Percentiles rank a stretch among this genome's conserved stretches.
These are phyloP conservation scores for Linepithema humile DNA, from an alignment of 1,140 invertebrate species.

Conservation along the genomic window DNA sequence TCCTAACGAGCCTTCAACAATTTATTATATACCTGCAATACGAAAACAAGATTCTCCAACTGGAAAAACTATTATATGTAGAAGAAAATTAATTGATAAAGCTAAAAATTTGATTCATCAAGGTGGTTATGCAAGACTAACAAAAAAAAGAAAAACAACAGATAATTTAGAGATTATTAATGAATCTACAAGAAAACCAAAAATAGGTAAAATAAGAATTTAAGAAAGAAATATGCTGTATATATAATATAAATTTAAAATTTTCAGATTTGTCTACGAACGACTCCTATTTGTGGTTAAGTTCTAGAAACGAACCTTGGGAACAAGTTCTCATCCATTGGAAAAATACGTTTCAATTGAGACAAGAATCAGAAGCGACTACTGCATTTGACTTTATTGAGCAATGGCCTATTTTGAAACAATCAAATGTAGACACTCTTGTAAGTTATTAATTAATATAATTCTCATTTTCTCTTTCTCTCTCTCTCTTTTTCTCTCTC, in stretches of 20 bases:
- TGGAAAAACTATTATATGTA: neutral
- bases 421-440: neutral
- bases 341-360: neutral
- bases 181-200: neutral
- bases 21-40: neutral
- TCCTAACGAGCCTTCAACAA: neutral
- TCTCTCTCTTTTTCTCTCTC: neutral
- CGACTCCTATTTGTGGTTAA: slow-evolving; percentile 1
- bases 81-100: neutral
- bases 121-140: neutral
- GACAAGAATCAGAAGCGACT: neutral
- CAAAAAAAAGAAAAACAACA: neutral
- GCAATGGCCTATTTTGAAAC: neutral
- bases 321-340: neutral
- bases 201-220: neutral
- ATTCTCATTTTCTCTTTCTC: neutral
- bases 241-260: neutral
- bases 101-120: neutral
- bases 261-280: slow-evolving; percentile 1
- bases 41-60: neutral
- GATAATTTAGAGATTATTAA: neutral
- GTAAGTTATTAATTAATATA: neutral
- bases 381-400: neutral
- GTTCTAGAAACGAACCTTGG: neutral
- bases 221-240: neutral